Base-by-base conservation (phyloP, 2,888 invertebrate species). In the Hirtodrosophila histrioides region DNA sequence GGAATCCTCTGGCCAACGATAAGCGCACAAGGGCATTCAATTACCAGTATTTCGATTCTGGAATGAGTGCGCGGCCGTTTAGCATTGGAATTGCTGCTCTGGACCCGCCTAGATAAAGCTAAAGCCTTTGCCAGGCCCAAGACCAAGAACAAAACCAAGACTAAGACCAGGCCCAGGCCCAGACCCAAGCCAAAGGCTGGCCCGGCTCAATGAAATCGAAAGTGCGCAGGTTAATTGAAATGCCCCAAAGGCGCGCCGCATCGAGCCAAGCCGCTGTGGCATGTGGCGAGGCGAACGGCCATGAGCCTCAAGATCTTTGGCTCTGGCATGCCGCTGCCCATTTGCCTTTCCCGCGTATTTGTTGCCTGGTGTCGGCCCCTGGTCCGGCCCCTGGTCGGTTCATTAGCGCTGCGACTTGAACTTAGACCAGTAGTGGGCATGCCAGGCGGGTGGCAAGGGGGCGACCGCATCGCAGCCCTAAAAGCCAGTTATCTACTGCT, bases 211-310 rank as follows among this genome's bases (percentile, higher is more conserved):
- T 72, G 86, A 85, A 85, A 85, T 79, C 78, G 84, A 85, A 85
- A 85, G 84, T 85, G 84, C 86, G 79, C 81, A 67, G 82, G 79
- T 81, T 85, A 85, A 85, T 85, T 85, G 84, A 85, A 85, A 86
- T 86, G 78, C 81, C 84, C 75, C 68, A 81, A 77, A 79, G 83
- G 81, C 66, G 76, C 60, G 79, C 75, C 69, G 69, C 61, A 46
- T n/a, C 5, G 40, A 10, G 46, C 41, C 43, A 36, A 35, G 33
- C 17, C 39, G 23, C 56, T 58, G 60, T 41, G 53, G 64, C 64
- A 64, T 62, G 69, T 54, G 33, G 61, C 68, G 50, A 45, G n/a
- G 50, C 63, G 44, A 45, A 45, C 35, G 64, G 49, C 78, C 74
- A 44, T 75, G 75, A 75, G 75, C 64, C 49, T 39, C 70, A 56